Evolutionary conservation across 2,113 vertebrate species (phyloP), one percentile per base, ranked within the genome.

Genomic region (Syngnathus floridae): DNA sequence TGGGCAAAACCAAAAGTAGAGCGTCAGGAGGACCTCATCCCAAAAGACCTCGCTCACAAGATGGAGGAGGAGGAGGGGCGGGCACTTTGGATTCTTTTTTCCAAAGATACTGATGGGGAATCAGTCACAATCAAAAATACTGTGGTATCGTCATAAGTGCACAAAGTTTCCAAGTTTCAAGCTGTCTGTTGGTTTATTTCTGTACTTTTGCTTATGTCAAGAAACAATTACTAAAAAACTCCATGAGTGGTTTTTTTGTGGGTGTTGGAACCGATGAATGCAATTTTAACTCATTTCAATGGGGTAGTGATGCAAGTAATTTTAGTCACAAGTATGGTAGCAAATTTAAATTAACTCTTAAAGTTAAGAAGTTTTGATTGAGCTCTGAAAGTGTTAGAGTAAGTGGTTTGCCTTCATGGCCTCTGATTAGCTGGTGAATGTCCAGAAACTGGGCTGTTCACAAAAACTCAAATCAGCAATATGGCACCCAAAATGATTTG

Each of bases 81-180:
- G 83, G 84, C 52, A 95, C 94, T 16, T 70, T 99, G 71, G 93
- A 98, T 79, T 90, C 87, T 41, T 98, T 96, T 87, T 97, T 99
- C 65, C 96, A 94, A 77, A 93, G 69, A 43, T 76, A 12, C 2
- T 90, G 73, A 88, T 43, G 16, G 35, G 49, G 13, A 21, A 64
- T 67, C 64, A 48, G 12, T 31, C 26, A 31, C 9, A 67, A 48
- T 5, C 3, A 17, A 4, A 60, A 60, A 40, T 21, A 38, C 56
- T 16, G 54, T 55, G 3, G 35, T 36, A 14, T 7, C 22, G 14
- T 21, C 6, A 21, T 3, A 31, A 2, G 7, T 54, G 9, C 10
- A 7, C 1, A 16, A 10, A 5, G 1, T 55, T 31, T 55, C 31
- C 21, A 31, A 55, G 1, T 55, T 11, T 31, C 12, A 14, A 56